Base-by-base conservation (phyloP, 2,797 vertebrate species). In the Melanotaenia boesemani region DNA sequence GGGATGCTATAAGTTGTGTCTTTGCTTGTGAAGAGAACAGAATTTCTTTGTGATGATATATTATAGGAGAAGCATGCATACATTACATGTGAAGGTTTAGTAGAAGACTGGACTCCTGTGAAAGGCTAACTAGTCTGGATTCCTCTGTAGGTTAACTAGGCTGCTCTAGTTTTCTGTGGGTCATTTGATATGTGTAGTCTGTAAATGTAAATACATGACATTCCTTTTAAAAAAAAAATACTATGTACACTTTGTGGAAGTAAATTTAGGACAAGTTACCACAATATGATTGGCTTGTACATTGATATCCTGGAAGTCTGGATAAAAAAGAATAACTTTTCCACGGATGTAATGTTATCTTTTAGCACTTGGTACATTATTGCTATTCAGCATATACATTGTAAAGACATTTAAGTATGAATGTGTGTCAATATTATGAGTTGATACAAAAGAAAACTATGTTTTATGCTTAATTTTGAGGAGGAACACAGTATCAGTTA, bases 21-120 rank as follows among this genome's bases (percentile, higher is more conserved):
- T 88, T 79, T 74, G 39, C 66, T 61, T 24, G 30, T 39, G 55
- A 55, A 46, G 75, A 61, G 67, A 80, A 85, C 61, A 73, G 69
- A 58, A 84, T 86, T 76, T 79, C 63, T 83, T 83, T 85, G 70
- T 80, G 57, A 63, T 77, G 67, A 78, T 76, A 65, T 77, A 57
- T 71, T 54, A 79, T 81, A 76, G 88, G 67, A 83, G 81, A 80
- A 79, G 84, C 52, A 57, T 84, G 76, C 73, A 80, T 87, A 76
- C 48, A 75, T 74, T 86, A 76, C 74, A 81, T 79, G 66, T 81
- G 72, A 70, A 82, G 60, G 79, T 74, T 82, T 37, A 62, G 63
- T 37, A 62, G 63, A 26, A 60, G 65, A 74, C 73, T 79, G 70
- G 74, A 84, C 82, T 72, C 76, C 76, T 79, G 81, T 83, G 80